Base-by-base conservation (phyloP, 2,888 invertebrate genomes). In the Himalopsyche japonica region DNA sequence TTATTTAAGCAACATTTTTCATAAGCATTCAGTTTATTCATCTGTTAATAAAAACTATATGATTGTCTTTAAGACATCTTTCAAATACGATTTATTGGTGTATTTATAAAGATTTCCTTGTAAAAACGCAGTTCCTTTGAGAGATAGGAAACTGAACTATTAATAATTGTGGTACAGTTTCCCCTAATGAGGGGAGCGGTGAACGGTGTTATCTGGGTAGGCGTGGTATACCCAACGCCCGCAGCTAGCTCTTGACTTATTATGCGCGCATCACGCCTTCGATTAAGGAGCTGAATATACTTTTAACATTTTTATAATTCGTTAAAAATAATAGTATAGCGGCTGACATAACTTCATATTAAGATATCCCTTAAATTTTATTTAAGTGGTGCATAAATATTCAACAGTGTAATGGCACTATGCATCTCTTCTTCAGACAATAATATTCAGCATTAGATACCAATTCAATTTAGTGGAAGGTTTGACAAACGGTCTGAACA, bases 191-290 rank as follows among this genome's bases (percentile, higher is more conserved):
- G 27, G 80, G 27, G 30, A 20, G 80, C 48, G 27, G 48, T 47
- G 70, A 15, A 30, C 70, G 30, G 30, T 27, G 27, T 12, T 64
- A 64, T 64, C 64, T 64, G 64, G 27, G 80, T 48, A 48, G 80
- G 80, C 80, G 80, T 80, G 80, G 70, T 70, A 70, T 27, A 20
- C 70, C 70, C 1, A 70, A 70, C 70, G 70, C 70, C 70, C 70
- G 27, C 20, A 80, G 49, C 80, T 10, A 80, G 24, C 47, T 80
- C 27, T 80, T 48, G 32, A 47, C 32, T 78, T 78, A 43, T 78
- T 78, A 78, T 6, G 32, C 78, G 37, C 78, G 47, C 47, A 24
- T 78, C 47, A 37, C 70, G 70, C 70, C 70, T 70, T 70, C 70
- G 70, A 70, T 70, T 70, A 70, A 70, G 70, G 12, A 70, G 27